Conservation (phyloP, 2,797 vertebrate species). For the Spinus olivaceus region DNA sequence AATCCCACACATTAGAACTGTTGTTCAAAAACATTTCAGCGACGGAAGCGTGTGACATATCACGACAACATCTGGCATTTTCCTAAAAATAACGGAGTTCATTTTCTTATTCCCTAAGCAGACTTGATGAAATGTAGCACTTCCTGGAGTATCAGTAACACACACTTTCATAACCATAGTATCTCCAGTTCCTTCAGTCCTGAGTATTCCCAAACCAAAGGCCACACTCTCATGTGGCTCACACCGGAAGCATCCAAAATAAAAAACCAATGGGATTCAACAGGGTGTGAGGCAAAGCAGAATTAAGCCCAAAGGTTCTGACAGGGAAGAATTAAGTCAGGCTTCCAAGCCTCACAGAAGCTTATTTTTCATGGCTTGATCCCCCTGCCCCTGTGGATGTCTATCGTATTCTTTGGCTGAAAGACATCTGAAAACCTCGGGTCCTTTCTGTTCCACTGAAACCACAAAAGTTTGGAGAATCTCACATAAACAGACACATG, state of each 20-base stretch:
- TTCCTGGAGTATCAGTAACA: constrained; percentile 28
- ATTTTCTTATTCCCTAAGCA: constrained; percentile 17
- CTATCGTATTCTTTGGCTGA: constrained; percentile 35
- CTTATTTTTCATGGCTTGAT: constrained; percentile 62
- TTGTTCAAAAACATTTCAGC: constrained; percentile 36
- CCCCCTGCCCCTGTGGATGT: constrained; percentile 26
- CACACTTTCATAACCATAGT: not conserved
- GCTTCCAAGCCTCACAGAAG: constrained; percentile 56
- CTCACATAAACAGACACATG: constrained; percentile 52
- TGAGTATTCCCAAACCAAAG: not conserved
- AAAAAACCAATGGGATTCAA: not conserved
- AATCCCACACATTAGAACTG: constrained; percentile 33
- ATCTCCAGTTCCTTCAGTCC: not conserved
- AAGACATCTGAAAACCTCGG: not conserved
- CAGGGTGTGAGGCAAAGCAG: not conserved
- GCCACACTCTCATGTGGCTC: not conserved
- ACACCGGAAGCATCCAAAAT: not conserved
- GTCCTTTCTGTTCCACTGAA: constrained; percentile 33
- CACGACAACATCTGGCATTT: constrained; percentile 34
- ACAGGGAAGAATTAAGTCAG: not conserved
- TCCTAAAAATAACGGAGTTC: constrained; percentile 8
- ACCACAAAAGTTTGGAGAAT: constrained; percentile 60
- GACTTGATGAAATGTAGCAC: constrained; percentile 29
- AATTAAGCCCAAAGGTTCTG: constrained; percentile 11
- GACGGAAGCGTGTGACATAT: not conserved